Evolutionary conservation across 2,888 invertebrate genomes (phyloP), one percentile per base, ranked within the genome.

Genomic region (Drosophila mimetica): DNA sequence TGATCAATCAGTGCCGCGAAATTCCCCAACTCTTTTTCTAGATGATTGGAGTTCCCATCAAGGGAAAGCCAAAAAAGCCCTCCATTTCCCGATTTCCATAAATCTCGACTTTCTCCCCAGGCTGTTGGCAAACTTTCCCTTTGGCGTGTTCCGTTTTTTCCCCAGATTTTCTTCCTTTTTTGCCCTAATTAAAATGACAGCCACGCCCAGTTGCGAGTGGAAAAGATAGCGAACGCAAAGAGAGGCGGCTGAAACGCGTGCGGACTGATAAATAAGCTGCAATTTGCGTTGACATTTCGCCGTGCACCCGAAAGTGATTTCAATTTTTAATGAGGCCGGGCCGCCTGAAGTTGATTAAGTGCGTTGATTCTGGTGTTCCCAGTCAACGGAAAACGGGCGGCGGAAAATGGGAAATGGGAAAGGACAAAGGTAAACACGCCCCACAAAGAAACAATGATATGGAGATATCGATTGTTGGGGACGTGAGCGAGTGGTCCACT

Each of bases 271-370:
- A 89, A 90, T 86, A 86, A 85, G 85, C 76, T 81, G 83, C 77
- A 79, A 90, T 90, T 90, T 90, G 74, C 77, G 88, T 85, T 89
- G 89, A 87, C 88, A 85, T 87, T 87, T 81, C 74, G 51, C 69
- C 71, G 75, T 77, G 76, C 48, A 70, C 63, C 60, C 69, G 52
- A 80, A 83, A 86, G 79, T 80, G 79, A 88, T 89, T 89, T 89
- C 77, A 83, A 89, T 80, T 90, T 89, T 86, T 89, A 89, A 89
- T 90, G 83, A 89, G 81, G 80, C 75, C 58, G 69, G 76, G 71
- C 55, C 58, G 74, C 71, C 53, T 64, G 70, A 73, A 73, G 73
- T 64, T 85, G 86, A 87, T 87, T 76, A 82, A 87, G 70, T 79
- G 76, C 51, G 64, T 65, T 78, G 85, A 78, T 78, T 82, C 86